Evolutionary conservation across 2,797 vertebrate genomes (phyloP).

Genomic region (Lacerta agilis): DNA sequence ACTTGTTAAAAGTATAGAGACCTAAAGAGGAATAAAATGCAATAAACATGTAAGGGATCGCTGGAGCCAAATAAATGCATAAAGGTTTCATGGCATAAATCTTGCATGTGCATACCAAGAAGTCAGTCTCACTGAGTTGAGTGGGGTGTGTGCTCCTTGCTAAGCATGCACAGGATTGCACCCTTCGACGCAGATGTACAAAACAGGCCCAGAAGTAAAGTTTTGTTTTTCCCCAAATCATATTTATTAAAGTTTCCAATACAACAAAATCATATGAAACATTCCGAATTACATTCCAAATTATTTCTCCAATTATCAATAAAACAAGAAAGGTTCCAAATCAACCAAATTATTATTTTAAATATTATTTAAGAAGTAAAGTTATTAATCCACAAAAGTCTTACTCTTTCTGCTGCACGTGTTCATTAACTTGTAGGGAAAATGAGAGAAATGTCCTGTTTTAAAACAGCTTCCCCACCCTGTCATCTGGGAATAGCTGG

Average conservation of each 20-base stretch:
- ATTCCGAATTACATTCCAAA: no score
- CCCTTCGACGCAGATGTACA: neutral
- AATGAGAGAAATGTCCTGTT: neutral
- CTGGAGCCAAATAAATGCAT: neutral
- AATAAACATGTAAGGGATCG: neutral
- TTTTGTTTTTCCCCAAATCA: no score
- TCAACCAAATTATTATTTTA: no score
- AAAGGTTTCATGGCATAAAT: neutral
- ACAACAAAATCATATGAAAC: no score
- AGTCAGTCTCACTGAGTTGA: neutral
- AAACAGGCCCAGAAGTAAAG: neutral
- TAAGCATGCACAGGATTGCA: neutral
- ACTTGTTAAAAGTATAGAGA: neutral
- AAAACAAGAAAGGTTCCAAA: no score
- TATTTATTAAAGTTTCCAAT: no score
- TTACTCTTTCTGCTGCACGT: neutral
- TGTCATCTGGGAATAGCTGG: neutral
- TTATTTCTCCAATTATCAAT: no score
- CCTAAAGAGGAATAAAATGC: neutral
- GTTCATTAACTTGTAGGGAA: neutral
- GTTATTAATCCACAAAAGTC: neutral
- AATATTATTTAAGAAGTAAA: no score
- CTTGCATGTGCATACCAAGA: neutral
- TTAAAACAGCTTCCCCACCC: neutral
- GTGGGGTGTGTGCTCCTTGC: neutral